Evolutionary conservation across 2,797 vertebrate species (phyloP).

Genomic region (Scyliorhinus canicula): DNA sequence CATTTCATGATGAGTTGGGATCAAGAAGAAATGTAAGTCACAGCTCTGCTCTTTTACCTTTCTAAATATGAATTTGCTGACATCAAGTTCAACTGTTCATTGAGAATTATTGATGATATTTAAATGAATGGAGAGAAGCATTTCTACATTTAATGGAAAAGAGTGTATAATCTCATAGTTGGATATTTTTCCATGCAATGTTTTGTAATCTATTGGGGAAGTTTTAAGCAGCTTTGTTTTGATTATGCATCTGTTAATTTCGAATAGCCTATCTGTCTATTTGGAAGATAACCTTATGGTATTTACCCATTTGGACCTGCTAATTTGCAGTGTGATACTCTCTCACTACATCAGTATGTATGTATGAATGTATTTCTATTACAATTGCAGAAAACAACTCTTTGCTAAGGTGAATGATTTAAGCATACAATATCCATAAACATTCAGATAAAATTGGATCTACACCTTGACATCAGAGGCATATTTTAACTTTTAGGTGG

Average conservation of each 20-base stretch:
- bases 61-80: neutral
- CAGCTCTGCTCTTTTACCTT: neutral
- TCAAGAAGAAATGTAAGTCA: neutral
- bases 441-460: neutral
- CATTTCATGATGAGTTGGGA: neutral
- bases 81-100: neutral
- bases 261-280: no score
- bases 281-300: neutral
- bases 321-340: neutral
- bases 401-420: neutral
- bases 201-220: neutral
- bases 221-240: neutral
- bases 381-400: neutral
- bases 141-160: neutral
- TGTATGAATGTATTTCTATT: neutral
- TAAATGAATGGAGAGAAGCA: neutral
- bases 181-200: neutral
- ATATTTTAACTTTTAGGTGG: neutral
- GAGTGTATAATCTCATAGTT: neutral
- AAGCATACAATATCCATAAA: neutral
- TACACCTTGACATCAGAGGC: neutral
- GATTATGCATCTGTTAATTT: neutral
- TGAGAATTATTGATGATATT: neutral
- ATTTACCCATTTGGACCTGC: neutral
- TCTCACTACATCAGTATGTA: neutral